Percentiles rank a stretch among this genome's conserved stretches.
These are phyloP conservation scores for Bedellia somnulentella DNA, from an alignment of 2,888 invertebrate genomes.

Conservation along the genomic window DNA sequence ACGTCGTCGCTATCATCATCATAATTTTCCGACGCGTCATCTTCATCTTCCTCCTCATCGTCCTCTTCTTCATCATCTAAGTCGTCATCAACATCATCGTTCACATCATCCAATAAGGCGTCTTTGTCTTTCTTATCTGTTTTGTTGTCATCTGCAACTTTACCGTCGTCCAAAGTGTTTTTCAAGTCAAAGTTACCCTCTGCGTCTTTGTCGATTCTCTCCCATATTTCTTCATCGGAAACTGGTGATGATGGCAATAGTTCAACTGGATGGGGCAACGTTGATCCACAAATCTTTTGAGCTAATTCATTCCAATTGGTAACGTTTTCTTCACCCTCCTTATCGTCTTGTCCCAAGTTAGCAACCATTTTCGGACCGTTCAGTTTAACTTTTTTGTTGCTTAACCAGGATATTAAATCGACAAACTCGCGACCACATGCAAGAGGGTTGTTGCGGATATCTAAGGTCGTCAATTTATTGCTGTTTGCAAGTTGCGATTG, in stretches of 20 bases:
- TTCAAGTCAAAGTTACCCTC: constrained; percentile 43
- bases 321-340: constrained; percentile 27
- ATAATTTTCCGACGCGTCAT: constrained; percentile 27
- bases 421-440: constrained; percentile 70
- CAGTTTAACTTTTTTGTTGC: constrained; percentile 58
- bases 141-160: constrained; percentile 26
- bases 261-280: constrained; percentile 30
- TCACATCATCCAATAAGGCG: constrained; percentile 9
- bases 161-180: constrained; percentile 41
- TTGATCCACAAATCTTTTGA: constrained; percentile 39
- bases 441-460: constrained; percentile 67
- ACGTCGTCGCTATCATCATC: constrained; percentile 34
- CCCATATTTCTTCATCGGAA: constrained; percentile 51
- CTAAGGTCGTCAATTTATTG: constrained; percentile 60
- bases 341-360: constrained; percentile 33
- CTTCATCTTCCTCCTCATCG: constrained; percentile 29
- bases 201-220: constrained; percentile 37
- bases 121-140: constrained; percentile 16
- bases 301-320: constrained; percentile 51
- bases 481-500: constrained; percentile 61
- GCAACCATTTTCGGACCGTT: constrained; percentile 39
- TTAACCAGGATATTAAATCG: constrained; percentile 66
- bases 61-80: constrained; percentile 32
- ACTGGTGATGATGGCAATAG: constrained; percentile 19
- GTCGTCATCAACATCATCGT: constrained; percentile 11